Evolutionary conservation across 1,140 invertebrate genomes (phyloP).

Genomic region (Solen grandis): DNA sequence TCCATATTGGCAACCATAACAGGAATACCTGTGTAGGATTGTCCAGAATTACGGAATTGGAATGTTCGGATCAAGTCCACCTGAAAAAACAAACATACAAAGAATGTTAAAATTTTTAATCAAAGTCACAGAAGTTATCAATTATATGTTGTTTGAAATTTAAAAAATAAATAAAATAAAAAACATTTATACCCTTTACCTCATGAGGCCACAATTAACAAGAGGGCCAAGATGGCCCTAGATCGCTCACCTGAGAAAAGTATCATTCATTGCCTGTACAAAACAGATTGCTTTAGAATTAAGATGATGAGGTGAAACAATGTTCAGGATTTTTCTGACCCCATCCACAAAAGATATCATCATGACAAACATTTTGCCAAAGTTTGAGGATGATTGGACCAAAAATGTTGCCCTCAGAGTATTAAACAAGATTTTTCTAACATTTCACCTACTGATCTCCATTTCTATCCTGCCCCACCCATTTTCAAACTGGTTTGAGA

Average conservation of each 20-base stretch:
- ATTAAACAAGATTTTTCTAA: too few relatives aligned
- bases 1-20: slow-evolving; percentile 99
- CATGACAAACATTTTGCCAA: too few relatives aligned
- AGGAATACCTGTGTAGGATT: slow-evolving; percentile 92
- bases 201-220: not conserved
- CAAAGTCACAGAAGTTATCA: not conserved
- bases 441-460: too few relatives aligned
- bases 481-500: too few relatives aligned
- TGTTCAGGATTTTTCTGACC: too few relatives aligned
- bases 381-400: too few relatives aligned
- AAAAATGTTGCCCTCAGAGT: too few relatives aligned
- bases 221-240: not conserved
- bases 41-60: slow-evolving; percentile 93
- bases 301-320: too few relatives aligned
- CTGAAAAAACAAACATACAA: slow-evolving; percentile 80
- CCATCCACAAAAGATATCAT: too few relatives aligned
- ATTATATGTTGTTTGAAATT: not conserved
- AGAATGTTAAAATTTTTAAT: not conserved
- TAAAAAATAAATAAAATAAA: not conserved
- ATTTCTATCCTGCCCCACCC: too few relatives aligned
- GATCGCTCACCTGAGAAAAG: not conserved
- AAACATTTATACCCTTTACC: not conserved
- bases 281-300: too few relatives aligned
- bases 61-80: slow-evolving; percentile 92
- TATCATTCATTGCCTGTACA: too few relatives aligned